Evolutionary conservation across 1,140 invertebrate genomes (phyloP), one percentile per base, ranked within the genome.

Genomic region (Psilanteris sp.): DNA sequence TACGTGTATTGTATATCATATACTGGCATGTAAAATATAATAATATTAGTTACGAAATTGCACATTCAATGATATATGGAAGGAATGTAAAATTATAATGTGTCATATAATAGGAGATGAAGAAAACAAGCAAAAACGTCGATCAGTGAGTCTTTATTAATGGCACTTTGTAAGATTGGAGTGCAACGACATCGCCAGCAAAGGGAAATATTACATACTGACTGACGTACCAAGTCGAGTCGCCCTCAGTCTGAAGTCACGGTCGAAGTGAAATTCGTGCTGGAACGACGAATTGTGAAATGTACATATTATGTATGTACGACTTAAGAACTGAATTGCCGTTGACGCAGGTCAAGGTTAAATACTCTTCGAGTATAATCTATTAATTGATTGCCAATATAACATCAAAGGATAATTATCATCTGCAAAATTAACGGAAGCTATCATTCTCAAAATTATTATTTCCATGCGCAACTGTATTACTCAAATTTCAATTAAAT

Each of bases 231-330:
- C 64, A 54, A 64, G 54, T 67, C 64, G 66, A 52, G 59, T 76
- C 67, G 67, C 55, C 67, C 74, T 77, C 67, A 31, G 74, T 44
- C 79, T 78, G 75, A 78, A 84, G 84, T 85, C 83, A 87, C 84
- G 85, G 83, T 82, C 83, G 81, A 84, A 85, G 85, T 86, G 83
- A 86, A 87, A 86, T 87, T 87, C 79, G 78, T 79, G 68, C 73
- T 77, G 72, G 77, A 73, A 77, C 73, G 78, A 55, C 46, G 36
- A 73, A 75, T 85, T 86, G 70, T 78, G 80, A 85, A 81, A 85
- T 77, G 66, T 66, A 57, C 72, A 78, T 80, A 77, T 75, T 70
- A 77, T 52, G 79, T 74, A 72, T 57, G 70, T 72, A 61, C 73
- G 66, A 80, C 79, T 79, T 79, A 74, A 71, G 55, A 59, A 79